Conservation (phyloP, 2,888 invertebrate genomes). For the Agonopterix heracliana region DNA sequence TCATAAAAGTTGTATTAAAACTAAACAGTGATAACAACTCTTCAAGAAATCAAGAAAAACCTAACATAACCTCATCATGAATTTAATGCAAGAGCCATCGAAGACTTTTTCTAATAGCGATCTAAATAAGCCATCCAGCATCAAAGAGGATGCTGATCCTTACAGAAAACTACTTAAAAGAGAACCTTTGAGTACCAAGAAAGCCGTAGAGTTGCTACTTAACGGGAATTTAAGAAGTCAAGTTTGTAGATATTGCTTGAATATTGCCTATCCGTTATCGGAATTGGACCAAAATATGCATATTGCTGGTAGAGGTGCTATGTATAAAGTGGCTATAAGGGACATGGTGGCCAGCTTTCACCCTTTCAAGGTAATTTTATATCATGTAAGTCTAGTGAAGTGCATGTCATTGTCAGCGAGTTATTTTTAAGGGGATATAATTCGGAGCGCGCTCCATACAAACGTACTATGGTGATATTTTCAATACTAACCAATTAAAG, state of each 20-base stretch:
- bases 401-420: no score
- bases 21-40: no score
- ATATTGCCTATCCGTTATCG: slow-evolving; percentile 34
- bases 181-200: slow-evolving; percentile 42
- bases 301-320: slow-evolving; percentile 37
- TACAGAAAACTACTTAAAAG: slow-evolving; percentile 3
- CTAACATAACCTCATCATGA: background rate
- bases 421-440: no score
- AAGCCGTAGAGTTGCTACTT: slow-evolving; percentile 48
- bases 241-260: slow-evolving; percentile 59
- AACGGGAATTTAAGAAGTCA: slow-evolving; percentile 42
- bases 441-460: no score
- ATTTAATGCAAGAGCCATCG: background rate
- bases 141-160: background rate
- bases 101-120: background rate
- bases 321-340: slow-evolving; percentile 51
- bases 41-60: no score
- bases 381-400: no score
- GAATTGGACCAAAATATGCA: slow-evolving; percentile 53
- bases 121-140: background rate
- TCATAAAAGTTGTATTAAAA: no score
- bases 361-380: slow-evolving; percentile 50
- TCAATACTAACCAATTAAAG: no score
- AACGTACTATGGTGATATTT: no score
- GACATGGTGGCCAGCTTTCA: slow-evolving; percentile 59